phyloP scores from a whole-genome alignment of 2,797 vertebrate genomes.

The Pogonophryne albipinna region DNA sequence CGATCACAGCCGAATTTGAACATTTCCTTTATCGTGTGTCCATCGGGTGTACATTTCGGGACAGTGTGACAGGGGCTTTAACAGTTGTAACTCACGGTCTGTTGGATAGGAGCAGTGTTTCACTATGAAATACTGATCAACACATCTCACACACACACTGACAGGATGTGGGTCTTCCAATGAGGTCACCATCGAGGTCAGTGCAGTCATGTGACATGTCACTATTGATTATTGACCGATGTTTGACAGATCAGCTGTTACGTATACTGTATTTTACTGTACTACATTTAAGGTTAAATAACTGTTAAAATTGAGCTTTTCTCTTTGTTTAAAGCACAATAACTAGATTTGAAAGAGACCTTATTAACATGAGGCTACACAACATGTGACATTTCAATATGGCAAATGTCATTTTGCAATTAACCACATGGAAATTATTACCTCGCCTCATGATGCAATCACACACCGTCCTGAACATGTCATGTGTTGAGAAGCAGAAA shows the following conservation, averaged over 20 bases:
- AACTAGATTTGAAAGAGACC: not conserved
- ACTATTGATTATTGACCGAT: slow-evolving; percentile 35
- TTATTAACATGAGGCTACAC: too few relatives aligned
- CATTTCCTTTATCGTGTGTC: too few relatives aligned
- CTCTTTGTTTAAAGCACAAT: not conserved
- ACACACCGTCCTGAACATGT: too few relatives aligned
- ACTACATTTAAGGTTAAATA: not conserved
- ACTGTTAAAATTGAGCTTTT: not conserved
- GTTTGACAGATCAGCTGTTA: not conserved
- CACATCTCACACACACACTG: not conserved
- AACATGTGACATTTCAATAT: not conserved
- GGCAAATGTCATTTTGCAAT: not conserved
- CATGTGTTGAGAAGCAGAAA: too few relatives aligned
- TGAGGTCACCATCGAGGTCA: slow-evolving; percentile 33
- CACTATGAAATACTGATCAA: slow-evolving; percentile 9
- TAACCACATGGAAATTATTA: not conserved
- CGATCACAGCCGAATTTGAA: too few relatives aligned
- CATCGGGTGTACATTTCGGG: too few relatives aligned
- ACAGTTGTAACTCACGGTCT: not conserved
- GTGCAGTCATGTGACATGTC: slow-evolving; percentile 11
- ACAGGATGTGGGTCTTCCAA: not conserved
- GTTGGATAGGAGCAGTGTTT: not conserved
- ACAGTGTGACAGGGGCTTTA: too few relatives aligned
- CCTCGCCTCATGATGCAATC: too few relatives aligned
- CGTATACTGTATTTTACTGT: not conserved